Evolutionary conservation across 2,797 vertebrate species (phyloP).

Genomic region (Coregonus sp.): DNA sequence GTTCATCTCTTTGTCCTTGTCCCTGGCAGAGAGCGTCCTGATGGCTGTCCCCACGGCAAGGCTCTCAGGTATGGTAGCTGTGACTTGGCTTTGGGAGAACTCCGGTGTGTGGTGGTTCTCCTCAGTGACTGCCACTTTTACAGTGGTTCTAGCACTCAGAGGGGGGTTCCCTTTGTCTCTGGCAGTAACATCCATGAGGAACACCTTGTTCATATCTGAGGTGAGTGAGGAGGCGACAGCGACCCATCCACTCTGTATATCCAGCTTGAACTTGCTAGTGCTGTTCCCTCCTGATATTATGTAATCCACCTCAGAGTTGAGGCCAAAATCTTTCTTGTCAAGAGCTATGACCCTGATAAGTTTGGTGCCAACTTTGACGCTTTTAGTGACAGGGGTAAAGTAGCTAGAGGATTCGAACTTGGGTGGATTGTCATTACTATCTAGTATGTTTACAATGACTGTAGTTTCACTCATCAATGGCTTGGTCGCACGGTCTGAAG

Average conservation of each 20-base stretch:
- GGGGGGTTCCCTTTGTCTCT: conserved; percentile 93
- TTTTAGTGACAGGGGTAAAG: conserved; percentile 95
- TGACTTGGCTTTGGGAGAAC: conserved; percentile 93
- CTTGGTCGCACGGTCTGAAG: conserved; percentile 89
- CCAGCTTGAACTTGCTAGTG: conserved; percentile 85
- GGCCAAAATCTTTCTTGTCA: conserved; percentile 92
- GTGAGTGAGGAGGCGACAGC: conserved; percentile 86
- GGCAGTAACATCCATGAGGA: conserved; percentile 83
- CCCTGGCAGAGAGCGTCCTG: conserved; percentile 88
- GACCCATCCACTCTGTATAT: conserved; percentile 89
- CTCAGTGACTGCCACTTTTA: conserved; percentile 89
- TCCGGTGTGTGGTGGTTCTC: conserved; percentile 96
- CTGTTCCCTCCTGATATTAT: conserved; percentile 81
- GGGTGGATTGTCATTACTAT: conserved; percentile 94
- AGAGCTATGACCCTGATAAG: conserved; percentile 85
- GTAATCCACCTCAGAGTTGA: conserved; percentile 94
- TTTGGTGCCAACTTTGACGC: conserved; percentile 87
- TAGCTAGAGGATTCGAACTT: conserved; percentile 81
- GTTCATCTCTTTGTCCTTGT: conserved; percentile 94
- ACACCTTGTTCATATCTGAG: conserved; percentile 84
- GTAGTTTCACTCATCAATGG: conserved; percentile 93
- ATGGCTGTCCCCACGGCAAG: conserved; percentile 86
- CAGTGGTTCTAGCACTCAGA: conserved; percentile 76
- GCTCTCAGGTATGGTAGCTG: conserved; percentile 86
- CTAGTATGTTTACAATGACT: conserved; percentile 90